Percentiles rank a stretch among this genome's conserved stretches.
These are phyloP conservation scores for Pyrgus malvae DNA, from an alignment of 2,888 invertebrate genomes.

Conservation along the genomic window DNA sequence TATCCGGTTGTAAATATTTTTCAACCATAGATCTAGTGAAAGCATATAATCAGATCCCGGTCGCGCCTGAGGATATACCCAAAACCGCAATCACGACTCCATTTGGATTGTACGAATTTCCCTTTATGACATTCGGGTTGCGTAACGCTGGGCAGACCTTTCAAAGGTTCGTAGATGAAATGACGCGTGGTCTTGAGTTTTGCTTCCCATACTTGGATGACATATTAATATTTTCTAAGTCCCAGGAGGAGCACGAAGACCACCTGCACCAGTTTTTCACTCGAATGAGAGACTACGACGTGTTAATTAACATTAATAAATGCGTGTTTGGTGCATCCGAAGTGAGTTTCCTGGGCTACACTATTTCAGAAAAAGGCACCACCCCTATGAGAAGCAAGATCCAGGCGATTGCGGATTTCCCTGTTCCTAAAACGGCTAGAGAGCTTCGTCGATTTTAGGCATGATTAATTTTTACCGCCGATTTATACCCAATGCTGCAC, in stretches of 20 bases:
- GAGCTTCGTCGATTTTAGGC: slow-evolving; percentile 35
- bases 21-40: slow-evolving; percentile 45
- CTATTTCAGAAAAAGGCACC: slow-evolving; percentile 37
- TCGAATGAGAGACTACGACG: neutral
- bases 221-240: slow-evolving; percentile 6
- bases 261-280: neutral
- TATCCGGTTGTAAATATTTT: slow-evolving; percentile 41
- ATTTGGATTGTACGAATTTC: slow-evolving; percentile 30
- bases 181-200: neutral
- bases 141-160: slow-evolving; percentile 39
- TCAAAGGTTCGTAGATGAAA: slow-evolving; percentile 24
- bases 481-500: slow-evolving; percentile 30
- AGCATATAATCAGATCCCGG: slow-evolving; percentile 39
- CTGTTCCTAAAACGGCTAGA: slow-evolving; percentile 33
- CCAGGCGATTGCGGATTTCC: slow-evolving; percentile 28
- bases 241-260: neutral
- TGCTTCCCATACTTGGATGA: slow-evolving; percentile 18
- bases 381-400: slow-evolving; percentile 43
- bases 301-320: neutral
- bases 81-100: slow-evolving; percentile 34
- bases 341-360: slow-evolving; percentile 35
- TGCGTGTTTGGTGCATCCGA: slow-evolving; percentile 8
- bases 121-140: slow-evolving; percentile 32
- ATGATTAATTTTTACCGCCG: slow-evolving; percentile 31
- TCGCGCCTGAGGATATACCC: slow-evolving; percentile 25